Base-by-base conservation (phyloP, 2,888 invertebrate species). In the Tiphia femorata region DNA sequence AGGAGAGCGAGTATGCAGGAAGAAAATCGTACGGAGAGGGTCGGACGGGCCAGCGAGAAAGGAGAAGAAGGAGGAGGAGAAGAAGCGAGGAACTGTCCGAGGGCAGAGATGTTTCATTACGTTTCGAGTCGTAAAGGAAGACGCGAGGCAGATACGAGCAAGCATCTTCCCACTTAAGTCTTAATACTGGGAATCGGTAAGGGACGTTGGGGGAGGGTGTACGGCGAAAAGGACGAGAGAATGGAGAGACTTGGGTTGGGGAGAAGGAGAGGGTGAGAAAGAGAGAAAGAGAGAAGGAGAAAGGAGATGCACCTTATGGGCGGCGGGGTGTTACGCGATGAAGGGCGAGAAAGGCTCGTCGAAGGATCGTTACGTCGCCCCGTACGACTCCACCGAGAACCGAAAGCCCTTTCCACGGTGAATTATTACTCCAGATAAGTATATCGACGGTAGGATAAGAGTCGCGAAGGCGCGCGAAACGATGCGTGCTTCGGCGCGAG, bases 401-500 rank as follows among this genome's bases (percentile, higher is more conserved):
- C 49, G 35, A 47, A 48, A 49, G 33, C 51, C 42, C 16, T 23
- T n/a, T 20, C 33, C 38, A 19, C 37, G 40, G 10, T 55, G 52
- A 62, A 40, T 59, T 54, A 64, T 64, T 60, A 44, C 40, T 33
- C 17, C 19, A 35, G 62, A 61, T 58, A 63, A 58, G 49, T 54
- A 41, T 50, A 40, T 49, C 51, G 41, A 38, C 42, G 29, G 50
- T n/a, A n/a, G 27, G 48, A 37, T 51, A 51, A 48, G 37, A 7
- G 35, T 16, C 7, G 20, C 23, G 19, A 50, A 16, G 27, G 37
- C 35, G 46, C 27, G 19, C 16, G 19, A 51, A 51, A 38, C n/a
- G n/a, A n/a, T n/a, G n/a, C n/a, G n/a, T n/a, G n/a, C n/a, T n/a
- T n/a, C n/a, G n/a, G n/a, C n/a, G n/a, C n/a, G n/a, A n/a, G n/a